Evolutionary conservation across 2,888 invertebrate genomes (phyloP), one percentile per base, ranked within the genome.

Genomic region (Drosophila ustulata): DNA sequence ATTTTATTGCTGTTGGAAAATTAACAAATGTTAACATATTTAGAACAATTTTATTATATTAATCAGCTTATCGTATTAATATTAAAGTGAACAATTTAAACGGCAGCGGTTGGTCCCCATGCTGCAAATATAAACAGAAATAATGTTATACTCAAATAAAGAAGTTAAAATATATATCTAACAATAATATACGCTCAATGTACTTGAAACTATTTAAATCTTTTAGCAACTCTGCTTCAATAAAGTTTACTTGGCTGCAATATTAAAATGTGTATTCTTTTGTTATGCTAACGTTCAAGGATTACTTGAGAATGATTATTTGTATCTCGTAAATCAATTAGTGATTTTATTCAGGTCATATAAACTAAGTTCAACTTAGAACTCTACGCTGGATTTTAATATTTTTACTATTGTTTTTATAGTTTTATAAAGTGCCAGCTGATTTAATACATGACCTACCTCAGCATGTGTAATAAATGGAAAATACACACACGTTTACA

Each of bases 371-470:
- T 28, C 25, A 47, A 28, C 23, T 28, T 37, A 18, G 28, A 58
- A 58, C n/a, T 58, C 49, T 11, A 18, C 3, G 46, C 11, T 37
- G 0, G 18, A 18, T 3, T 37, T 47, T 47, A n/a, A 18, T 49
- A 63, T 57, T 41, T 25, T 50, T 25, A 4, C 7, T 26, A 7
- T 7, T 52, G 45, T 39, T 37, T 37, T 57, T 18, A 57, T 57
- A 47, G 46, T 13, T 50, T 49, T 49, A 30, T 28, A 30, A 37
- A 51, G 30, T 57, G 74, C 59, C 84, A 83, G 65, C 84, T 67
- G 89, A 53, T 59, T 71, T 41, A 41, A 65, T 52, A 68, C 87
- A 73, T 83, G 90, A 89, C 90, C 90, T 89, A 89, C 87, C 84
- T 88, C 67, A 89, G 79, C 57, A 51, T 79, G 63, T 69, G 43